Evolutionary conservation across 2,888 invertebrate species (phyloP).

Genomic region (Latrodectus elegans): DNA sequence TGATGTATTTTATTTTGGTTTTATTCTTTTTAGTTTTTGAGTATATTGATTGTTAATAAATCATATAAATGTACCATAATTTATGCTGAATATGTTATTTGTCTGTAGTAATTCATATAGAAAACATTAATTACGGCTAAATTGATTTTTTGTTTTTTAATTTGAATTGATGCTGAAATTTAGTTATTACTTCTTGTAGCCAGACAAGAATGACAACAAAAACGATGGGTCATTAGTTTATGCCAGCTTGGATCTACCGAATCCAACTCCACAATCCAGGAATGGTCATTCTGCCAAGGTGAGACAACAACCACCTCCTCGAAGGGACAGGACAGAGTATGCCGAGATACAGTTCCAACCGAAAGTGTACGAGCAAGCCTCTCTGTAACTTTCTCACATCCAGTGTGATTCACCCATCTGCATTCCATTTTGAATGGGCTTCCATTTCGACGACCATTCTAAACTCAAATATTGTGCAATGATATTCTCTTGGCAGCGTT

Average conservation of each 20-base stretch:
- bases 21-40: too few species aligned
- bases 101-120: too few species aligned
- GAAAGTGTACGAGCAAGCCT: constrained; percentile 68
- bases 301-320: constrained; percentile 18
- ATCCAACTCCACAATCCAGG: constrained; percentile 28
- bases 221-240: constrained; percentile 52
- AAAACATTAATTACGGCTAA: too few species aligned
- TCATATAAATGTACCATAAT: too few species aligned
- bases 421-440: not conserved
- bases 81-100: too few species aligned
- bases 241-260: constrained; percentile 59
- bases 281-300: constrained; percentile 33
- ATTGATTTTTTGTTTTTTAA: not conserved
- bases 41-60: too few species aligned
- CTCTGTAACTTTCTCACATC: constrained; percentile 20
- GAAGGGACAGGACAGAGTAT: constrained; percentile 67
- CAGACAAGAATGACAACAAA: constrained; percentile 49
- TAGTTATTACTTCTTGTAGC: constrained; percentile 27
- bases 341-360: constrained; percentile 71
- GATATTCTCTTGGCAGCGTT: too few species aligned
- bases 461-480: too few species aligned
- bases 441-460: too few species aligned
- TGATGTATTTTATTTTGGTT: too few species aligned
- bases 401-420: not conserved
- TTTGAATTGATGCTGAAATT: not conserved